Evolutionary conservation across 2,888 invertebrate species (phyloP).

Genomic region (Drosophila cognata): DNA sequence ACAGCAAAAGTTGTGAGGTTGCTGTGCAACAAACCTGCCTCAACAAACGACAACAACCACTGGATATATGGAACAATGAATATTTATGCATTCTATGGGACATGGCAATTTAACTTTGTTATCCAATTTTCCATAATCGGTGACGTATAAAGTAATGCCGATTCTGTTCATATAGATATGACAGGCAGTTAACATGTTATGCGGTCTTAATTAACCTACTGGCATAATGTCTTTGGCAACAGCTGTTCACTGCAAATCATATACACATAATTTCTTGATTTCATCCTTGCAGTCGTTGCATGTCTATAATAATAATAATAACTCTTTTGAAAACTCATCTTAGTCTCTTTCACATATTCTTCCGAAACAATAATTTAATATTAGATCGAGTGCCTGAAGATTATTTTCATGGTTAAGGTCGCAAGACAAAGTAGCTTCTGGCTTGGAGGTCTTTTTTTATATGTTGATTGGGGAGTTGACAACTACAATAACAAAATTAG

Average conservation of each 20-base stretch:
- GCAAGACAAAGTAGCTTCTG: constrained; percentile 23
- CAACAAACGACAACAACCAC: constrained; percentile 62
- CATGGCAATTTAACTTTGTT: constrained; percentile 64
- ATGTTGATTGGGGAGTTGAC: constrained; percentile 50
- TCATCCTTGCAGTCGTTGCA: neutral
- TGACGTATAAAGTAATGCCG: constrained; percentile 34
- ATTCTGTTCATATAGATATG: constrained; percentile 23
- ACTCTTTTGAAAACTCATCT: neutral
- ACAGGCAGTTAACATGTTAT: constrained; percentile 23
- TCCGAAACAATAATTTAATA: constrained; percentile 9
- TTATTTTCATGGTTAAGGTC: constrained; percentile 71
- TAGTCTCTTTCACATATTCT: neutral
- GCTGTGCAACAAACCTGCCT: constrained; percentile 58
- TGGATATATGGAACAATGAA: constrained; percentile 25
- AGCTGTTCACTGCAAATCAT: constrained; percentile 12
- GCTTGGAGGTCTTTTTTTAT: constrained; percentile 47
- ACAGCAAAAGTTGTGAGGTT: constrained; percentile 32
- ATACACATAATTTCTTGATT: neutral
- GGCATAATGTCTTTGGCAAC: constrained; percentile 14
- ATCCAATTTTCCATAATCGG: constrained; percentile 49
- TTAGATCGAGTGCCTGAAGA: constrained; percentile 41
- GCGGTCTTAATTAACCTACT: constrained; percentile 28
- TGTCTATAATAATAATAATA: neutral
- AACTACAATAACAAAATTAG: constrained; percentile 7
- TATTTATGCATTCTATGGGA: constrained; percentile 35